Percentiles rank a stretch among this genome's conserved stretches.
Conservation (phyloP, 2,797 vertebrate species). For the Glossophaga mutica region DNA sequence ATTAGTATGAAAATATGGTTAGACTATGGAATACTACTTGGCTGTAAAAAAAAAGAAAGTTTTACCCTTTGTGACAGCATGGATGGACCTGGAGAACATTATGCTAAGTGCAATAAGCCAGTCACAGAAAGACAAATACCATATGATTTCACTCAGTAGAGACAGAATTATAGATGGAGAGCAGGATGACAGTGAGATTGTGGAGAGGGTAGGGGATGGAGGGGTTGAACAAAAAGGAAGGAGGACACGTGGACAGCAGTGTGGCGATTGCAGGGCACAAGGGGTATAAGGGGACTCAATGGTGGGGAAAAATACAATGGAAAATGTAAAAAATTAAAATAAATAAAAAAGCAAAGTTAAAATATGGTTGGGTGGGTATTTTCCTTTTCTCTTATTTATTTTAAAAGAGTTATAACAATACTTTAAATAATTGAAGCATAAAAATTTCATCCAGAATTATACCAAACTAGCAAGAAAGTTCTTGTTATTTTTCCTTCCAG, state of each 20-base stretch:
- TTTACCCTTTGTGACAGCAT: neutral
- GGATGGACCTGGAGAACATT: neutral
- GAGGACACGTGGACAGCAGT: neutral
- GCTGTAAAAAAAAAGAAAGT: neutral
- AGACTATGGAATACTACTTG: neutral
- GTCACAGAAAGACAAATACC: neutral
- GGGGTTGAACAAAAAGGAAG: neutral
- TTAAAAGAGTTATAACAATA: neutral
- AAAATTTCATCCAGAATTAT: neutral
- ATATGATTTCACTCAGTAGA: neutral
- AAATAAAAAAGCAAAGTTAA: neutral
- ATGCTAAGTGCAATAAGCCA: neutral
- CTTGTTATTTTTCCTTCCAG: neutral
- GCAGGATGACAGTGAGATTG: neutral
- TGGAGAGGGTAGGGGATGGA: neutral
- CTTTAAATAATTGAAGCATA: neutral
- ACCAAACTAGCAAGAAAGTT: neutral
- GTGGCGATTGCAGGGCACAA: neutral
- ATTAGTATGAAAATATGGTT: neutral
- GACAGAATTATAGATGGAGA: neutral
- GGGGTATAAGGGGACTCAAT: neutral
- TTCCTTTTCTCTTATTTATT: conserved; percentile 18
- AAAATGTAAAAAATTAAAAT: neutral
- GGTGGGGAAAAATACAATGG: neutral
- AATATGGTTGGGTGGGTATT: neutral